Conservation (phyloP, 1,140 invertebrate genomes). For the Copidosoma floridanum region DNA sequence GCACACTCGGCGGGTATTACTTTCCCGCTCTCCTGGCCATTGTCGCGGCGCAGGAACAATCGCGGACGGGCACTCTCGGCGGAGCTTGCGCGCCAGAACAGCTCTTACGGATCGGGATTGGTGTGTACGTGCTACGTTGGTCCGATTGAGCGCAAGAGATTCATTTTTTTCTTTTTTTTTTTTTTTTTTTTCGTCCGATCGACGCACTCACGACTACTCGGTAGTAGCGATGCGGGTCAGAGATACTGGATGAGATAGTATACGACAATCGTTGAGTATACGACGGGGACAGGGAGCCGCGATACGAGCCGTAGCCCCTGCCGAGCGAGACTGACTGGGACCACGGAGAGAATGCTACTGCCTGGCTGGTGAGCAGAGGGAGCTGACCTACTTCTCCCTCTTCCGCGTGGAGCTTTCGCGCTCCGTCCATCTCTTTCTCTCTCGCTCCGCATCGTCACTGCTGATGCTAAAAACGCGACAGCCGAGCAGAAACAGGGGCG, state of each 20-base stretch:
- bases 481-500: no score
- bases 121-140: no score
- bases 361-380: no score
- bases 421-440: background rate
- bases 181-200: background rate
- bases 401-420: background rate
- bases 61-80: no score
- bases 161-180: no score
- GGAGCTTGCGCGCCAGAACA: no score
- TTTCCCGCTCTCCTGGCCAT: no score
- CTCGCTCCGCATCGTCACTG: background rate
- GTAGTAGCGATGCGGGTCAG: background rate
- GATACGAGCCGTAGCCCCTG: constrained; percentile 33
- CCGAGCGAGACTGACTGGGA: constrained; percentile 35
- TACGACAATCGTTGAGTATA: background rate
- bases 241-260: background rate
- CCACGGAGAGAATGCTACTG: background rate
- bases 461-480: no score
- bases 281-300: constrained; percentile 18
- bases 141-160: no score
- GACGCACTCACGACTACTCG: background rate
- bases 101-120: no score
- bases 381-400: constrained; percentile 11
- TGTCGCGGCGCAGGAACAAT: no score
- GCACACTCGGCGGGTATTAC: no score